Evolutionary conservation across 2,888 invertebrate genomes (phyloP).

Genomic region (Drosophila austrosaltans): DNA sequence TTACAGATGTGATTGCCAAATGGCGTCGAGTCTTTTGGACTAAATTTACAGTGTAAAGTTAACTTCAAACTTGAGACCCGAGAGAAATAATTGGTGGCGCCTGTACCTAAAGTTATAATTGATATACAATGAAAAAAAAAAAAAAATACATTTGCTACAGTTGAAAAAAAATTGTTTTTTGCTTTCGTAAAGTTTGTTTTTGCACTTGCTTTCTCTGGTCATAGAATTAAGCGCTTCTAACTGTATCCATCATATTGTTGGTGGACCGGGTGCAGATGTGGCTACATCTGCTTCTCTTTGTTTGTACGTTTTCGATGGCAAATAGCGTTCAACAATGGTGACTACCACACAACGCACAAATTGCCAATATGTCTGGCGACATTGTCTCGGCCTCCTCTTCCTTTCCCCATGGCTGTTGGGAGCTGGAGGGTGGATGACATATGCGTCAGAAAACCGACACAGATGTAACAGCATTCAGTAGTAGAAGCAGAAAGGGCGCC

Average conservation of each 20-base stretch:
- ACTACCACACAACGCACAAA: slow-evolving; percentile 35
- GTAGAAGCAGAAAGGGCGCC: neutral
- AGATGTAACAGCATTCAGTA: slow-evolving; percentile 3
- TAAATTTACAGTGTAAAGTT: neutral
- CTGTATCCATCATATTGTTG: slow-evolving; percentile 4
- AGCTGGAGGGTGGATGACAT: slow-evolving; percentile 42
- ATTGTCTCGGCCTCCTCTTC: slow-evolving; percentile 11
- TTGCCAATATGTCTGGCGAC: slow-evolving; percentile 59
- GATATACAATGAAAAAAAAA: neutral
- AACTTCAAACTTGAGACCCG: neutral
- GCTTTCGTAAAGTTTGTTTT: neutral
- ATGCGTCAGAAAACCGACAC: slow-evolving; percentile 33
- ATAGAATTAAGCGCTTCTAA: slow-evolving; percentile 6
- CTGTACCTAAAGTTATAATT: neutral
- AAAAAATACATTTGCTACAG: no score
- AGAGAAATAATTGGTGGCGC: neutral
- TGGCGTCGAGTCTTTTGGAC: neutral
- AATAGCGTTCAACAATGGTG: slow-evolving; percentile 28
- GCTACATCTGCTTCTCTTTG: slow-evolving; percentile 8
- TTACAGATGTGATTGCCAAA: neutral
- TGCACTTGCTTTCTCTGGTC: slow-evolving; percentile 1
- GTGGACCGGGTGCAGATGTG: slow-evolving; percentile 3
- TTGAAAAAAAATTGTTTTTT: neutral
- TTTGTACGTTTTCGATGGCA: slow-evolving; percentile 24
- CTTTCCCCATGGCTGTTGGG: slow-evolving; percentile 20